Evolutionary conservation across 1,140 invertebrate species (phyloP).

Genomic region (Pseudachorutes palmiensis): DNA sequence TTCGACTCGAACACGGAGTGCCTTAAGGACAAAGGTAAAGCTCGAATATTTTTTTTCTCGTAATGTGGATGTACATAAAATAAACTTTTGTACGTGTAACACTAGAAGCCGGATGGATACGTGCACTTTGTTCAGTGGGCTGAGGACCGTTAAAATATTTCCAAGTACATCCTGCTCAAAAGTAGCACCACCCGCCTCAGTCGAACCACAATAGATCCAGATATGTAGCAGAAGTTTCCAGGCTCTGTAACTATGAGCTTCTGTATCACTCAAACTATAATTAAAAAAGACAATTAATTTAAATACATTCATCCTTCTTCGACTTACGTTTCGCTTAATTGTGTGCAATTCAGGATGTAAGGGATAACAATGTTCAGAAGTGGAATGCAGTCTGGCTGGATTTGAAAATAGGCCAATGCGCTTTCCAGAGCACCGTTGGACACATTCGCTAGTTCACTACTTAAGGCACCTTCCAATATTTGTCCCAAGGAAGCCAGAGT

Average conservation of each 20-base stretch:
- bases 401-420: conserved; percentile 29
- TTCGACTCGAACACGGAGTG: no score
- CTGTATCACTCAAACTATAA: conserved; percentile 25
- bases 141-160: conserved; percentile 33
- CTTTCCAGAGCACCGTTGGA: conserved; percentile 23
- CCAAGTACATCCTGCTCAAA: conserved; percentile 33
- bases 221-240: conserved; percentile 33
- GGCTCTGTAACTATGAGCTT: conserved; percentile 18
- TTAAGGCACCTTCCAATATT: conserved; percentile 25
- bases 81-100: conserved; percentile 25
- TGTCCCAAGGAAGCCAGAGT: conserved; percentile 18
- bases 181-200: conserved; percentile 14
- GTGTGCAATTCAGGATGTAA: conserved; percentile 27
- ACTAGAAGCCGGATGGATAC: conserved; percentile 31
- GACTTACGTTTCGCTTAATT: conserved; percentile 31
- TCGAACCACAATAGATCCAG: conserved; percentile 30
- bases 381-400: conserved; percentile 25
- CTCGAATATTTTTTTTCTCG: no score
- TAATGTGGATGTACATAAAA: not conserved
- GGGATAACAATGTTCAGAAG: conserved; percentile 28
- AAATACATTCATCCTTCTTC: conserved; percentile 1
- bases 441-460: conserved; percentile 24
- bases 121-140: conserved; percentile 35
- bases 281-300: conserved; percentile 2
- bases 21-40: no score